These are phyloP conservation scores for Catostomus latipinnis DNA, from an alignment of 2,797 vertebrate species.

Conservation along the genomic window DNA sequence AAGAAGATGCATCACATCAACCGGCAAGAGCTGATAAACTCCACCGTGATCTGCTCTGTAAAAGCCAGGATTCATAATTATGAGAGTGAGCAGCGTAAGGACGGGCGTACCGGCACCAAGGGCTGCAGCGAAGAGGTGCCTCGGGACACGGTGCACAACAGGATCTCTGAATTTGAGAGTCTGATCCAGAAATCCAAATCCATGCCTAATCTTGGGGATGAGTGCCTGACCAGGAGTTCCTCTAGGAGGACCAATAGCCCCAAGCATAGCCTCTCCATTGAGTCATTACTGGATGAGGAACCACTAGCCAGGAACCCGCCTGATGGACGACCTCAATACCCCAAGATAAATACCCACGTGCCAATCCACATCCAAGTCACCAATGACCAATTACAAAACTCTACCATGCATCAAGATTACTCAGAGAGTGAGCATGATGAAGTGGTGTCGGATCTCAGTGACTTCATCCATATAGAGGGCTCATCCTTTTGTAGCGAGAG, in stretches of 20 bases:
- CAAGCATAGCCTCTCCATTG: slow-evolving; percentile 82
- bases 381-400: slow-evolving; percentile 69
- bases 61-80: slow-evolving; percentile 85
- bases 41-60: slow-evolving; percentile 85
- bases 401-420: slow-evolving; percentile 69
- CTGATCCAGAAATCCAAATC: slow-evolving; percentile 89
- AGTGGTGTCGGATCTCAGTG: slow-evolving; percentile 82
- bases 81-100: slow-evolving; percentile 78
- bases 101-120: slow-evolving; percentile 59
- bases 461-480: slow-evolving; percentile 85
- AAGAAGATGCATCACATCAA: slow-evolving; percentile 90
- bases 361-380: slow-evolving; percentile 86
- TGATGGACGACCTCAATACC: slow-evolving; percentile 71
- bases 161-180: slow-evolving; percentile 88
- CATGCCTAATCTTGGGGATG: slow-evolving; percentile 86
- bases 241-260: slow-evolving; percentile 70
- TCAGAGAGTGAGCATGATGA: slow-evolving; percentile 86
- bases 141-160: slow-evolving; percentile 85
- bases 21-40: slow-evolving; percentile 82
- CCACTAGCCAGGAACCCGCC: slow-evolving; percentile 68
- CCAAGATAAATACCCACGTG: slow-evolving; percentile 72
- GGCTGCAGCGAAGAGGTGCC: slow-evolving; percentile 82
- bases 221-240: slow-evolving; percentile 68
- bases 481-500: slow-evolving; percentile 88
- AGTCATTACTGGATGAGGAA: slow-evolving; percentile 85